Conservation (phyloP, 2,888 invertebrate species). For the Dryomyza anilis region DNA sequence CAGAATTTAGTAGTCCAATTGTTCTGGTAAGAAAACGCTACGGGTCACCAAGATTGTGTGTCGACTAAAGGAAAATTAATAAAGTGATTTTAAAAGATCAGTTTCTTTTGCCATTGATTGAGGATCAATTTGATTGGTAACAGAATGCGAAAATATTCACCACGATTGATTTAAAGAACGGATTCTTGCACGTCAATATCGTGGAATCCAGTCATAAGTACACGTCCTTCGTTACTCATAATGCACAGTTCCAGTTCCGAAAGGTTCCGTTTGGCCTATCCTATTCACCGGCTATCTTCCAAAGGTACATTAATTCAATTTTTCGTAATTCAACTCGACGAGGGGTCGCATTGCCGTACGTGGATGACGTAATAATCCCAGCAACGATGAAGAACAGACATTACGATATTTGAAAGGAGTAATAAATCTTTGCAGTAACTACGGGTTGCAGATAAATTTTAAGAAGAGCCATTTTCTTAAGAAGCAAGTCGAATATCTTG, state of each 20-base stretch:
- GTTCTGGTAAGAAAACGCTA: conserved; percentile 37
- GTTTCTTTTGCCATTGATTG: conserved; percentile 43
- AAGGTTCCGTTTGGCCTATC: conserved; percentile 54
- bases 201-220: conserved; percentile 39
- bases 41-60: conserved; percentile 39
- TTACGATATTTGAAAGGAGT: conserved; percentile 27
- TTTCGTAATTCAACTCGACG: conserved; percentile 29
- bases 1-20: conserved; percentile 43
- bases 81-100: conserved; percentile 39
- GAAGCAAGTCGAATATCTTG: not conserved
- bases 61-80: too few relatives aligned
- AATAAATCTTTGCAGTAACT: not conserved
- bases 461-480: conserved; percentile 12
- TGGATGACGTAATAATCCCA: conserved; percentile 36
- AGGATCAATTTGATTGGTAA: conserved; percentile 46
- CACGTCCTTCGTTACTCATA: conserved; percentile 49
- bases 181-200: conserved; percentile 51
- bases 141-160: conserved; percentile 44
- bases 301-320: conserved; percentile 39
- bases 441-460: conserved; percentile 9
- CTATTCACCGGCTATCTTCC: conserved; percentile 46
- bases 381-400: conserved; percentile 30
- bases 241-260: conserved; percentile 45
- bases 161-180: conserved; percentile 46
- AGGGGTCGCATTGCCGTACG: conserved; percentile 30